Conservation (phyloP, 2,113 vertebrate species). For the Pterophyllum scalare region DNA sequence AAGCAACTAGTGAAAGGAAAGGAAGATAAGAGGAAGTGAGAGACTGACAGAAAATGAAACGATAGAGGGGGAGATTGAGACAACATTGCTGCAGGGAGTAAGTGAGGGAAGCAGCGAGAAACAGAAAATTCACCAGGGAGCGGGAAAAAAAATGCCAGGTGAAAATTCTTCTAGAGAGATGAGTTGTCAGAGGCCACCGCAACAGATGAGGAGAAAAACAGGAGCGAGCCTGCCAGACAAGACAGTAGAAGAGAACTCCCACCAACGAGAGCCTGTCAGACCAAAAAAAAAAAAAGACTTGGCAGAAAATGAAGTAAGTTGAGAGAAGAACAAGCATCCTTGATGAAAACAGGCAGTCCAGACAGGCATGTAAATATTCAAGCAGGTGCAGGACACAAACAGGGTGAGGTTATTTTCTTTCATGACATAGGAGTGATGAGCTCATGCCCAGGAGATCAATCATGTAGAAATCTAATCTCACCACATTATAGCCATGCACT, state of each 20-base stretch:
- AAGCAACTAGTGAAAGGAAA: constrained; percentile 6
- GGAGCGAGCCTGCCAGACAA: constrained; percentile 6
- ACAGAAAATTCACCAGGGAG: constrained; percentile 30
- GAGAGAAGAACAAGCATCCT: constrained; percentile 9
- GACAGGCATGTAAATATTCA: constrained; percentile 5
- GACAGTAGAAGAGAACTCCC: constrained; percentile 28
- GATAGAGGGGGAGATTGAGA: constrained; percentile 47
- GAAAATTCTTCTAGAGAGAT: constrained; percentile 21
- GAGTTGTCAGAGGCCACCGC: constrained; percentile 19
- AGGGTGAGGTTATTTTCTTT: background rate
- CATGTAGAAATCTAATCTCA: constrained; percentile 56
- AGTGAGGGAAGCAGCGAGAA: constrained; percentile 14
- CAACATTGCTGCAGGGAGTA: constrained; percentile 40
- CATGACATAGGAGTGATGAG: constrained; percentile 17
- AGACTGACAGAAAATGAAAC: constrained; percentile 15
- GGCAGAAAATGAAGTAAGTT: constrained; percentile 28
- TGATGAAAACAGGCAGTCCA: constrained; percentile 42
- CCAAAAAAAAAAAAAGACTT: background rate
- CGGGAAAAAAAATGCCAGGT: constrained; percentile 6
- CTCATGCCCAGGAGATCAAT: constrained; percentile 46
- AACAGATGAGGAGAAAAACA: background rate
- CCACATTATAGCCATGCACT: constrained; percentile 41
- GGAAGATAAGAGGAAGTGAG: constrained; percentile 6
- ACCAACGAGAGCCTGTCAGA: constrained; percentile 17
- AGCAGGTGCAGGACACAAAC: background rate